Base-by-base conservation (phyloP, 2,888 invertebrate genomes). In the Heliconius erato region DNA sequence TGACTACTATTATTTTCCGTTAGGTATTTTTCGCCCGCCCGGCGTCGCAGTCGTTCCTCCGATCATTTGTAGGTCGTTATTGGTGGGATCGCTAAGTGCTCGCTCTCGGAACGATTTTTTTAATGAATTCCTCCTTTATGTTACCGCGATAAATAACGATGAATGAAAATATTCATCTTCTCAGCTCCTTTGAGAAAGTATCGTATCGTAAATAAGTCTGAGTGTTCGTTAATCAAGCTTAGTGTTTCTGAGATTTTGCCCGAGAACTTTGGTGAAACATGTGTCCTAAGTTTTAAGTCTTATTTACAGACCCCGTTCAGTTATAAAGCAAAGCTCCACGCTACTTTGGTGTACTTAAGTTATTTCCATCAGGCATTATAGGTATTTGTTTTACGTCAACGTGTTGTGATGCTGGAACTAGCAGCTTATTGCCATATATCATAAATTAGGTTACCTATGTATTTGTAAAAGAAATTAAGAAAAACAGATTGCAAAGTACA, bases 1-100 rank as follows among this genome's bases (percentile, higher is more conserved):
- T 93, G 93, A 92, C 93, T 93, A 94, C 91, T 95, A 95, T 94
- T 95, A 94, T 94, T 94, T 94, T 94, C 93, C 94, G 92, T 93
- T 94, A 94, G 94, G 93, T 95, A 94, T 94, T 94, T 94, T 78
- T 93, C 94, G 91, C 92, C 91, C 91, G 91, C 88, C 88, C 89
- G 87, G 90, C 84, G 85, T 86, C 87, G 87, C 91, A 91, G 91
- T 91, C 92, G 92, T 94, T 92, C 91, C 93, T 93, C 91, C 93
- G 91, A 94, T 94, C 93, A 93, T 94, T 93, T 90, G 92, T 93
- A 90, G 91, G 92, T 93, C 92, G 94, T 94, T 94, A 94, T 94
- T 93, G 93, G 94, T 91, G 89, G 92, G 89, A 92, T 92, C 93
- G 94, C 90, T 92, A 93, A 94, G 94, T 92, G 92, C 91, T 88